A percentile compares a stretch with the other conserved stretches of the same genome.
Evolutionary conservation across 2,888 invertebrate genomes (phyloP).

Genomic region (Tenodera sinensis): DNA sequence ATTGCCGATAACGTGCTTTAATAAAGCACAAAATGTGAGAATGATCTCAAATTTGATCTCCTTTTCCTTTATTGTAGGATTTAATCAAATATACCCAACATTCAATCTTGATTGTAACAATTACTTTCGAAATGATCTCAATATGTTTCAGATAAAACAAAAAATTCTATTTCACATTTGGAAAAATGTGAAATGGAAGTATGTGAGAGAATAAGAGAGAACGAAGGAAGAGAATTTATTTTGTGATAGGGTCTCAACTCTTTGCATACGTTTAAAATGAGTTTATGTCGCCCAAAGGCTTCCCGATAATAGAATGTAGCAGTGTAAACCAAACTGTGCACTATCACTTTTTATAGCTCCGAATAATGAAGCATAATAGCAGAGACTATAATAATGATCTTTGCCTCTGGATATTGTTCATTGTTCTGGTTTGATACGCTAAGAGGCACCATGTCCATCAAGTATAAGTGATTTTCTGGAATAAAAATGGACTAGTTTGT

Average conservation of each 20-base stretch:
- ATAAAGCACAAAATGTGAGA: too few relatives aligned
- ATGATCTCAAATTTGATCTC: too few relatives aligned
- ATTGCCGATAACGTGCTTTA: too few relatives aligned
- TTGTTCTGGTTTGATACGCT: background rate
- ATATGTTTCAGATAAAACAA: too few relatives aligned
- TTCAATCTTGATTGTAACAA: too few relatives aligned
- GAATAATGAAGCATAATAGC: background rate
- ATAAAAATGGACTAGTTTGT: background rate
- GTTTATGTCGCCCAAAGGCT: background rate
- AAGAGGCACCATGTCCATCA: background rate
- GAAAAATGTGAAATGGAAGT: background rate
- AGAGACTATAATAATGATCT: background rate
- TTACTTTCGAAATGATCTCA: too few relatives aligned
- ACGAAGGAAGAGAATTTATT: background rate
- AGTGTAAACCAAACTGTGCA: background rate
- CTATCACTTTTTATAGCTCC: background rate
- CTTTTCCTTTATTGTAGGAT: too few relatives aligned
- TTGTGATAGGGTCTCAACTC: background rate
- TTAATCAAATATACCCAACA: too few relatives aligned
- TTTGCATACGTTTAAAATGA: background rate
- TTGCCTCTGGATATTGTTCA: background rate
- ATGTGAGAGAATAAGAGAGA: background rate
- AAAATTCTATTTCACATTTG: too few relatives aligned
- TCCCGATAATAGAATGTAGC: background rate
- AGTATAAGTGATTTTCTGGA: background rate